Evolutionary conservation across 2,797 vertebrate genomes (phyloP), one percentile per base, ranked within the genome.

Genomic region (Enteromius argenteus): DNA sequence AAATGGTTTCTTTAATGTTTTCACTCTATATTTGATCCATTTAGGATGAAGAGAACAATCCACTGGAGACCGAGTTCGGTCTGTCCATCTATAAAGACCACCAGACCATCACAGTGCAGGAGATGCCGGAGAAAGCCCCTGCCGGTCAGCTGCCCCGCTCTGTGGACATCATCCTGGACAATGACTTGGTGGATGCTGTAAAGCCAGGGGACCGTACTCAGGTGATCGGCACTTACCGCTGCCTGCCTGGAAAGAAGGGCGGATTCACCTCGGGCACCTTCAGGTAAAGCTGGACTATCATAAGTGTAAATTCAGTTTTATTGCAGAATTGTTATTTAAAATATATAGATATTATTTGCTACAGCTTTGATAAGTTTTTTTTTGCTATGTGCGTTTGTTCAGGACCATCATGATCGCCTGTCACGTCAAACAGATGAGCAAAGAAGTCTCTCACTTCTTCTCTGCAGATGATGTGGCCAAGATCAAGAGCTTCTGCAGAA

Each of bases 61-160:
- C 97, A 0, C 91, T 99, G 88, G 98, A 99, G 93, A 99, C 98
- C 0, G 98, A 99, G 90, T 99, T 95, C 21, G 98, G 98, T 7
- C 94, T 99, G 69, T 99, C 98, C 0, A 87, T 96, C 77, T 99
- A 99, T 91, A 99, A 97, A 86, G 98, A 99, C 90, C 97, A 99
- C 90, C 98, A 99, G 94, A 98, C 96, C 86, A 95, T 99, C 92
- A 98, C 97, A 0, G 97, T 99, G 83, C 98, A 99, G 95, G 98
- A 99, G 94, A 99, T 99, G 98, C 98, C 98, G 0, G 98, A 99
- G 93, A 99, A 99, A 81, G 97, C 98, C 1, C 98, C 98, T 0
- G 98, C 98, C 0, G 98, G 98, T 37, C 98, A 99, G 91, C 95
- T 99, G 42, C 98, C 98, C 0, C 97, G 98, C 82, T 99, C 98